A percentile compares a stretch with the other conserved stretches of the same genome.
Evolutionary conservation across 2,888 invertebrate species (phyloP).

Genomic region (Drosophila ustulata): DNA sequence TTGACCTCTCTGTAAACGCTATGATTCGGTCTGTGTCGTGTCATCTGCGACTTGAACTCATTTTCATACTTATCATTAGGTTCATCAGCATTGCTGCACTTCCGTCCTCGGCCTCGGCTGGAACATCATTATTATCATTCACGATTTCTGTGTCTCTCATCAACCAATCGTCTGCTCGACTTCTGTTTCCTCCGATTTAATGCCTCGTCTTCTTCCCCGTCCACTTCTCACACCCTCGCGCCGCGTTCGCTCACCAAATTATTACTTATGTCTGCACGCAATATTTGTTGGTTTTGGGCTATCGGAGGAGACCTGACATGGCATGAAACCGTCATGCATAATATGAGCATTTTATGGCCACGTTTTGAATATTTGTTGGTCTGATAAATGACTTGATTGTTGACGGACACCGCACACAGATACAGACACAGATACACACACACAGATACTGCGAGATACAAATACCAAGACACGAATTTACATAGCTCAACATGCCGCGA

Average conservation of each 20-base stretch:
- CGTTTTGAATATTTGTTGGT: constrained; percentile 66
- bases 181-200: constrained; percentile 55
- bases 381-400: constrained; percentile 68
- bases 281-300: constrained; percentile 65
- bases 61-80: constrained; percentile 82
- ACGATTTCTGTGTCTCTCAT: constrained; percentile 38
- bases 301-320: constrained; percentile 37
- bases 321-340: constrained; percentile 54
- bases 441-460: constrained; percentile 10
- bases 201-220: constrained; percentile 12
- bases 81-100: constrained; percentile 56
- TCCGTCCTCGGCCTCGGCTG: constrained; percentile 37
- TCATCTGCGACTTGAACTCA: constrained; percentile 73
- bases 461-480: constrained; percentile 46
- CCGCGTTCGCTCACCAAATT: constrained; percentile 51
- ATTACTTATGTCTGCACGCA: constrained; percentile 72
- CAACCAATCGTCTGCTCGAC: constrained; percentile 60
- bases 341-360: constrained; percentile 46
- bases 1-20: background rate
- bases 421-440: constrained; percentile 1
- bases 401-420: constrained; percentile 36
- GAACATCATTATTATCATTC: constrained; percentile 70
- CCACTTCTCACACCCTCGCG: constrained; percentile 29
- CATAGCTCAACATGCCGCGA: constrained; percentile 58
- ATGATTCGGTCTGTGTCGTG: constrained; percentile 55